These are phyloP conservation scores for Aythya baeri DNA, from an alignment of 2,113 vertebrate genomes.

Conservation along the genomic window DNA sequence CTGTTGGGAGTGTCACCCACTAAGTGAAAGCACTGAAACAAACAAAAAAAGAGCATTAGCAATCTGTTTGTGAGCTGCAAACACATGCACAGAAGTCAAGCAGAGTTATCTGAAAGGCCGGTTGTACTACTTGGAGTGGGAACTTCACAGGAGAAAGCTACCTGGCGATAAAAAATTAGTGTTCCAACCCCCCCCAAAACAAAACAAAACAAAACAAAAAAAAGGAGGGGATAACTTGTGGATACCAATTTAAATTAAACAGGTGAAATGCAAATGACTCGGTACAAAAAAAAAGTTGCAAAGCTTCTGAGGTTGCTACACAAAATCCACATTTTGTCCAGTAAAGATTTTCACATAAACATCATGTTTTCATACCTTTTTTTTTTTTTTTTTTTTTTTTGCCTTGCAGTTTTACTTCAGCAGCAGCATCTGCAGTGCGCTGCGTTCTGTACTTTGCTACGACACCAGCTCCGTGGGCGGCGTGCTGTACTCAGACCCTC, in stretches of 20 bases:
- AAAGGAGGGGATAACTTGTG: neutral
- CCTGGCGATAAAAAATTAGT: neutral
- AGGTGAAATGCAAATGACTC: neutral
- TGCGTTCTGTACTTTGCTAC: neutral
- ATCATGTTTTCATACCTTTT: neutral
- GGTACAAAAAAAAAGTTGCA: neutral
- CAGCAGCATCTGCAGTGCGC: neutral
- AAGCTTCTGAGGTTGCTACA: neutral
- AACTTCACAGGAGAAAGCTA: neutral
- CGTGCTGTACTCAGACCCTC: neutral
- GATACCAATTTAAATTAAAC: neutral
- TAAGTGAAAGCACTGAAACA: neutral
- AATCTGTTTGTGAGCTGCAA: slow-evolving; percentile 7
- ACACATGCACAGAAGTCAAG: neutral
- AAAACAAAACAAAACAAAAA: too few species aligned
- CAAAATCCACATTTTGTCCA: neutral
- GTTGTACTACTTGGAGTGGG: neutral
- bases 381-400: neutral
- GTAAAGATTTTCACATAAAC: neutral
- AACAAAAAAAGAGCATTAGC: neutral
- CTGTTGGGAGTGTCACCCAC: neutral
- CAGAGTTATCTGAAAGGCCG: neutral
- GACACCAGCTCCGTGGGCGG: neutral
- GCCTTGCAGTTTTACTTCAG: neutral
- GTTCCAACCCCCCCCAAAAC: too few species aligned